Evolutionary conservation across 2,113 vertebrate genomes (phyloP).

Genomic region (Siniperca chuatsi): DNA sequence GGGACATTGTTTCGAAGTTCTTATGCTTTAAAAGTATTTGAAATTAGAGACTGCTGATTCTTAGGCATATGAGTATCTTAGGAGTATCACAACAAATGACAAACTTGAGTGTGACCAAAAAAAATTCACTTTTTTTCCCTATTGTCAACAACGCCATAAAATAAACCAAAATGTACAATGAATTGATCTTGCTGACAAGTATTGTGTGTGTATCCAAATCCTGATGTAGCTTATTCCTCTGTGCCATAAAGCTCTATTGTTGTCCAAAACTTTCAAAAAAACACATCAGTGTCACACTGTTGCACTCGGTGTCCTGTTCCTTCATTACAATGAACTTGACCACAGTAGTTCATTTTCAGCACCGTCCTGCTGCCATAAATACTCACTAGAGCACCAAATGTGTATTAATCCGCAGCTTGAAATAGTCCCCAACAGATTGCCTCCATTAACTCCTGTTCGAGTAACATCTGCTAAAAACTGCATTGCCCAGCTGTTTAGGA

Average conservation of each 20-base stretch:
- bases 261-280: no score
- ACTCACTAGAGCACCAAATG: background rate
- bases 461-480: background rate
- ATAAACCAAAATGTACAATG: no score
- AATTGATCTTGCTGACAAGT: background rate
- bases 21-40: no score
- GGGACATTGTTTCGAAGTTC: background rate
- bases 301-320: background rate
- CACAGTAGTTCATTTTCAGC: background rate
- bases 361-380: background rate
- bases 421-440: background rate
- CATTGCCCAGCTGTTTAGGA: background rate
- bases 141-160: background rate
- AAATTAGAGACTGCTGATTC: no score
- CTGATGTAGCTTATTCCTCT: background rate
- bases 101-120: no score
- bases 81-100: no score
- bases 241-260: no score
- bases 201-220: background rate
- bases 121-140: no score
- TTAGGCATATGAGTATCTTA: no score
- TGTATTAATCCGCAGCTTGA: background rate
- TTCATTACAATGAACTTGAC: background rate
- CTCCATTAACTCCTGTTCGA: background rate
- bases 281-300: no score